Percentiles rank a stretch among this genome's conserved stretches.
Conservation (phyloP, 92 coral and sea anemone genomes). For the Epizoanthus scotinus region DNA sequence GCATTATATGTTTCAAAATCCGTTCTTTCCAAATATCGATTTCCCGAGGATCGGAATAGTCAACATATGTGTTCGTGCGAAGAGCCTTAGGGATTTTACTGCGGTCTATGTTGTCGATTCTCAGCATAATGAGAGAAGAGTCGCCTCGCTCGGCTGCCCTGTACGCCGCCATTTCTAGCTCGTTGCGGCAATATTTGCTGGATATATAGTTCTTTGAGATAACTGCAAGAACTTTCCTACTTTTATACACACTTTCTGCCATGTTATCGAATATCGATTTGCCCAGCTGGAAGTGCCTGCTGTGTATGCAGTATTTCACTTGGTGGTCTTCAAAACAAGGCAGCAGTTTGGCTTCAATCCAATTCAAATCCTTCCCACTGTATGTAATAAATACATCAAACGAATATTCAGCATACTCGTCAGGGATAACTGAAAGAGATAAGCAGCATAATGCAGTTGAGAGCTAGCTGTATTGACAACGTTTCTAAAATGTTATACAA, state of each 20-base stretch:
- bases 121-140: conserved; percentile 28
- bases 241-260: conserved; percentile 47
- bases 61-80: too few relatives aligned
- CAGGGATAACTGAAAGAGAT: too few relatives aligned
- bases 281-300: conserved; percentile 41
- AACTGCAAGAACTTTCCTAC: conserved; percentile 37
- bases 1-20: too few relatives aligned
- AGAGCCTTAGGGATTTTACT: too few relatives aligned
- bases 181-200: conserved; percentile 32
- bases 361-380: conserved; percentile 35
- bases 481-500: too few relatives aligned
- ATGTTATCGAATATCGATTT: conserved; percentile 45
- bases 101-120: background rate
- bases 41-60: too few relatives aligned
- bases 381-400: conserved; percentile 42
- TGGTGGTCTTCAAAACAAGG: conserved; percentile 29
- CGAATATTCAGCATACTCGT: too few relatives aligned
- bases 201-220: conserved; percentile 32
- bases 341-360: conserved; percentile 31
- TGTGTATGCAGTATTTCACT: conserved; percentile 39
- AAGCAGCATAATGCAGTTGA: too few relatives aligned
- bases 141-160: conserved; percentile 23
- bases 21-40: too few relatives aligned
- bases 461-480: too few relatives aligned
- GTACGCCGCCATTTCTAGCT: conserved; percentile 35